Evolutionary conservation across 2,888 invertebrate genomes (phyloP).

Genomic region (Loripinus fragilis): DNA sequence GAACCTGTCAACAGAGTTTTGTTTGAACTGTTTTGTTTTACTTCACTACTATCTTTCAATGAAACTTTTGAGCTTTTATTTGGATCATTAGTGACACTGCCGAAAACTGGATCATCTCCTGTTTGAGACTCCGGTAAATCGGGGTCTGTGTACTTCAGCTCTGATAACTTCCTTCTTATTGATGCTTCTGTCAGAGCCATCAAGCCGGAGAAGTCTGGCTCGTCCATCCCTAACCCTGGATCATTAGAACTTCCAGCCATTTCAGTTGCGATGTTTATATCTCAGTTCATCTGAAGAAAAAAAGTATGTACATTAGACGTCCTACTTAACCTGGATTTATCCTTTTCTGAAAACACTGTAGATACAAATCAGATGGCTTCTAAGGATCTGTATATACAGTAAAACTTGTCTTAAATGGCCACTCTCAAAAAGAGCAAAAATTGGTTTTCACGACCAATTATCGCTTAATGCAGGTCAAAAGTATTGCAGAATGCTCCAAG

Average conservation of each 20-base stretch:
- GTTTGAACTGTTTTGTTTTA: neutral
- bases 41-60: neutral
- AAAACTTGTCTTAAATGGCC: too few species aligned
- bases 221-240: neutral
- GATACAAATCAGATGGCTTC: too few species aligned
- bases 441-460: too few species aligned
- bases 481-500: too few species aligned
- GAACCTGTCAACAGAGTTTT: neutral
- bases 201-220: constrained; percentile 29
- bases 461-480: too few species aligned
- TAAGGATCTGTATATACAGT: too few species aligned
- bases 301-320: too few species aligned
- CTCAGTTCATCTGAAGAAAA: too few species aligned
- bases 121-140: constrained; percentile 2
- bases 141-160: constrained; percentile 27
- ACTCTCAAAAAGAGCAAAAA: too few species aligned
- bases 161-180: constrained; percentile 35
- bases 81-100: neutral
- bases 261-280: neutral
- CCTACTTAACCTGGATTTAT: too few species aligned
- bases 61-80: neutral
- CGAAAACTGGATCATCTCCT: neutral
- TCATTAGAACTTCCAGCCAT: neutral
- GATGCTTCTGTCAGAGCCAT: constrained; percentile 36
- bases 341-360: too few species aligned